Evolutionary conservation across 53 echinoderm and acorn worm genomes (phyloP), one percentile per base, ranked within the genome.

Genomic region (Patiria pectinifera): DNA sequence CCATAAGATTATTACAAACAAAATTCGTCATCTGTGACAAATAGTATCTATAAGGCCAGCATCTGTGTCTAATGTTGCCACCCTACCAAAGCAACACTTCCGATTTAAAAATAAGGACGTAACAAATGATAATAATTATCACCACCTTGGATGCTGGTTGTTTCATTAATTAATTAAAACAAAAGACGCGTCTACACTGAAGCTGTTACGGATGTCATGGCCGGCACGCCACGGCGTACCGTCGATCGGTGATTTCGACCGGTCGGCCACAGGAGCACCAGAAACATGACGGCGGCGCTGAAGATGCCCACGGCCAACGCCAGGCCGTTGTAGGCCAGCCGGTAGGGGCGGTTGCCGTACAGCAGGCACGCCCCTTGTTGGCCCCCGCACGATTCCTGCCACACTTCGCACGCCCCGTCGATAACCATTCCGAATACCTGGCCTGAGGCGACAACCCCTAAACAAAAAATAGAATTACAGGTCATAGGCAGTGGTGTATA

Each of bases 351-450:
- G 46, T 66, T 84, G 12, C 69, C 85, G 43, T 84, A 84, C 66
- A 84, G 85, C 66, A 84, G 85, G 43, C 85, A 84, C 45, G 85
- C 85, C 7, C 85, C 85, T 53, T 53, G 53, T 26, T 22, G 18
- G 19, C 63, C 69, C 26, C 45, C 69, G 19, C 85, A 84, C 66
- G 43, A 62, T 66, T 84, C 53, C 69, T 84, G 85, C 85, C 85
- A 84, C 61, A 66, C 85, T 43, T 24, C 19, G 62, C 85, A 84
- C 14, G 66, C 2, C 13, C 63, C 62, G 23, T 84, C 85, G 26
- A 85, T 85, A 44, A 18, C 19, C 69, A 13, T 26, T 15, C 85
- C 85, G 45, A 85, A 85, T 76, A 35, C 11, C 25, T 25, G 76
- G 11, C 76, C 76, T 4, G 76, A 23, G 19, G 76, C n/a, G 24